phyloP scores from a whole-genome alignment of 2,888 invertebrate species.

The Smittia sp. region DNA sequence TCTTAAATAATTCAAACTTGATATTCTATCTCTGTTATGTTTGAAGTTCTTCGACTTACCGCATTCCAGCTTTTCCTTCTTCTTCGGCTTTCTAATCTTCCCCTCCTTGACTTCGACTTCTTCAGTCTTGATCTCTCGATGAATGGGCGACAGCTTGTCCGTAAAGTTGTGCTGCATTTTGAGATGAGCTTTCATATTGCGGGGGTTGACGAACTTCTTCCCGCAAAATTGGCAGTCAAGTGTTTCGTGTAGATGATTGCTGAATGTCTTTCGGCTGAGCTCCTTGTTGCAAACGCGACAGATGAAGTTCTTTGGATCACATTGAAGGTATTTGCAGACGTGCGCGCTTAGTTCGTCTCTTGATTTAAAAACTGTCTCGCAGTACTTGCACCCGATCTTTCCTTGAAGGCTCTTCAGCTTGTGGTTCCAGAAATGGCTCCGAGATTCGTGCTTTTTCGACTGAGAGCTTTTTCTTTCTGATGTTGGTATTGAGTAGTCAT shows the following conservation, averaged over 20 bases:
- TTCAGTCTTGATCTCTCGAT: neutral
- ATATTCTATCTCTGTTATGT: neutral
- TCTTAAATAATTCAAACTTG: neutral
- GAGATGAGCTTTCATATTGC: conserved; percentile 1
- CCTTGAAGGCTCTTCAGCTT: neutral
- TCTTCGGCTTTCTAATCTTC: neutral
- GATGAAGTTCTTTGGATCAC: conserved; percentile 31
- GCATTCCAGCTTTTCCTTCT: conserved; percentile 31
- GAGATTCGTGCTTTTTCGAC: neutral
- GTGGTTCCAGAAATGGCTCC: neutral
- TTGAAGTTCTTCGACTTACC: neutral
- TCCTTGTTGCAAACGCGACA: conserved; percentile 21
- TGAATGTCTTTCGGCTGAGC: conserved; percentile 6
- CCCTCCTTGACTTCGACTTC: neutral
- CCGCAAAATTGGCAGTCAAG: conserved; percentile 21
- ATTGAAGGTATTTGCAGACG: conserved; percentile 19
- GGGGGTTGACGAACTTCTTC: neutral
- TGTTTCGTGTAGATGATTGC: conserved; percentile 26
- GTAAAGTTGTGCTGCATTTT: neutral
- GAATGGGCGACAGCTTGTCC: neutral
- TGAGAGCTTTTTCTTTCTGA: neutral
- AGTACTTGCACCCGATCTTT: neutral
- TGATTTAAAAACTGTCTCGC: neutral
- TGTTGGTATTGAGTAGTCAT: neutral
- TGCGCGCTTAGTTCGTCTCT: neutral